Evolutionary conservation across 2,888 invertebrate genomes (phyloP), one percentile per base, ranked within the genome.

Genomic region (Mimas tiliae): DNA sequence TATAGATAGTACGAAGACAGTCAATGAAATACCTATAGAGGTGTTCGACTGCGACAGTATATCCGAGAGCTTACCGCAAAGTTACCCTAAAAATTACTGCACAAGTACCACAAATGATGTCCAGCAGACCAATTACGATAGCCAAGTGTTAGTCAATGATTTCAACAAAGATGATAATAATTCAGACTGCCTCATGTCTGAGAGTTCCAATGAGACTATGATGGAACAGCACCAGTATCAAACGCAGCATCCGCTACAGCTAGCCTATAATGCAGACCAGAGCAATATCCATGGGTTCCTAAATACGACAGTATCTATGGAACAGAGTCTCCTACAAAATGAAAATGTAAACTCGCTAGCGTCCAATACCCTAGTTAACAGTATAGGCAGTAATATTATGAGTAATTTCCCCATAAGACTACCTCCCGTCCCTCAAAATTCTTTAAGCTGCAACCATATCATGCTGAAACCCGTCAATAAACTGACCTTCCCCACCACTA

Each of bases 11-110:
- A 76, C 80, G 0, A 86, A 84, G 69, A 81, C 87, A 4, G 87
- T 85, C 0, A 88, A 89, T 62, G 75, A 82, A 21, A 89, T 92
- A 69, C 89, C 91, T 0, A 91, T 93, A 62, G 93, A 93, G 72
- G 88, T 91, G 0, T 93, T 85, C 64, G 93, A 93, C 68, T 91
- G 90, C 71, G 93, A 93, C 67, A 93, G 90, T 70, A 75, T 91
- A 33, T 87, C 90, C 0, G 93, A 90, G 66, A 81, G 82, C 48
- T 73, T 89, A 45, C 81, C 88, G 1, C 88, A 90, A 68, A 84
- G 87, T 67, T 93, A 87, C 66, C 79, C 86, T 0, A 90, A 89
- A 68, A 86, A 74, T 63, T 92, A 86, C 70, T 87, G 87, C 62
- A 78, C 80, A 0, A 76, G 85, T 0, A 55, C 83, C 0, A 79